phyloP scores from a whole-genome alignment of 2,113 vertebrate genomes.

The Cervus canadensis region DNA sequence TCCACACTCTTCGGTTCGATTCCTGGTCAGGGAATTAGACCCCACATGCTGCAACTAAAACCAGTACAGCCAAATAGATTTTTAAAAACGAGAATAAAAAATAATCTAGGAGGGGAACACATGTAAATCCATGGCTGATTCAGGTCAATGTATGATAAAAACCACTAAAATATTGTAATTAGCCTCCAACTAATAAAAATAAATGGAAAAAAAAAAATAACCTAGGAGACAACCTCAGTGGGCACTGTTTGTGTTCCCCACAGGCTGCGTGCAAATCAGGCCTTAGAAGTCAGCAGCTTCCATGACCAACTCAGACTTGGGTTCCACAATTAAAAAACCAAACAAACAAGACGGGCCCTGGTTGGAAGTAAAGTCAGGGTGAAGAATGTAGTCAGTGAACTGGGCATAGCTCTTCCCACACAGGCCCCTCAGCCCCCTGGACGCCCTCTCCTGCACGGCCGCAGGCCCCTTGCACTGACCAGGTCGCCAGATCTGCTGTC shows the following conservation, averaged over 20 bases:
- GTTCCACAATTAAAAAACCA: background rate
- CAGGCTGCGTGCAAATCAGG: background rate
- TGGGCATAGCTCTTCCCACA: conserved; percentile 85
- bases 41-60: background rate
- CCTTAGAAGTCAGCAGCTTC: background rate
- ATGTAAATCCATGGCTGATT: too few species aligned
- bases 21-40: background rate
- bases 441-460: background rate
- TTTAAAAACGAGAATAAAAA: background rate
- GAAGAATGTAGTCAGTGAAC: background rate
- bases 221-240: background rate
- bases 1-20: background rate
- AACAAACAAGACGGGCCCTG: background rate
- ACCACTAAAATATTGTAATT: too few species aligned
- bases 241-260: background rate
- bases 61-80: background rate
- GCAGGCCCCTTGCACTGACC: background rate
- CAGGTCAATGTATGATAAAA: too few species aligned
- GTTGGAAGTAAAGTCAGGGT: background rate
- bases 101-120: background rate
- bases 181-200: too few species aligned
- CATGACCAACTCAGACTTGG: background rate
- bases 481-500: background rate
- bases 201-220: background rate
- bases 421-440: conserved; percentile 85